A percentile compares a stretch with the other conserved stretches of the same genome.
Conservation (phyloP, 1,140 invertebrate species). For the Hyles vespertilio region DNA sequence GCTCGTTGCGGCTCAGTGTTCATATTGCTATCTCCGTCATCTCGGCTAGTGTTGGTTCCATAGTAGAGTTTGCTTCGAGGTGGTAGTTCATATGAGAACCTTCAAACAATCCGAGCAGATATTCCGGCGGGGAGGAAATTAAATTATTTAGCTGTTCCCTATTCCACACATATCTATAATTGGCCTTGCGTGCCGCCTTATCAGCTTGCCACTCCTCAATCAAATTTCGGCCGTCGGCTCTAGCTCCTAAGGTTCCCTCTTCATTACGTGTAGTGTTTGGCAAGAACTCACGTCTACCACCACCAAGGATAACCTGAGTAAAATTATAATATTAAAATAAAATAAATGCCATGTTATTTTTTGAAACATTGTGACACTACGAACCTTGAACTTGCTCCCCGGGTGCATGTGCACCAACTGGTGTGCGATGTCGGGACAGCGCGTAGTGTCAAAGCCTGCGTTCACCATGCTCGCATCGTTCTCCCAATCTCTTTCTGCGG, state of each 20-base stretch:
- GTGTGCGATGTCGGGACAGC: slow-evolving; percentile 82
- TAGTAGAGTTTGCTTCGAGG: slow-evolving; percentile 60
- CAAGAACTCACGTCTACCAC: slow-evolving; percentile 83
- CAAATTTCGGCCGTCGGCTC: slow-evolving; percentile 75
- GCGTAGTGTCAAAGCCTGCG: slow-evolving; percentile 20
- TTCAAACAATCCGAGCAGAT: slow-evolving; percentile 80
- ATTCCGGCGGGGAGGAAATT: slow-evolving; percentile 79
- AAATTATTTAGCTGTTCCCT: slow-evolving; percentile 78
- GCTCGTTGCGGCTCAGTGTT: slow-evolving; percentile 84
- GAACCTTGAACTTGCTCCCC: slow-evolving; percentile 77
- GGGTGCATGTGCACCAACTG: slow-evolving; percentile 69
- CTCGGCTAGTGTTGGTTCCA: slow-evolving; percentile 83
- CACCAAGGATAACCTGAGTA: slow-evolving; percentile 80
- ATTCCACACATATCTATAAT: slow-evolving; percentile 80
- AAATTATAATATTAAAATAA: neutral
- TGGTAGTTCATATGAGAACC: slow-evolving; percentile 54
- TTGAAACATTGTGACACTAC: slow-evolving; percentile 31
- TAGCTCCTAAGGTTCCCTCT: slow-evolving; percentile 79
- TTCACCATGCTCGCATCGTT: slow-evolving; percentile 13
- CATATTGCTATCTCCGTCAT: slow-evolving; percentile 88
- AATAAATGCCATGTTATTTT: too few relatives aligned
- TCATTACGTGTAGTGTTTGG: slow-evolving; percentile 77
- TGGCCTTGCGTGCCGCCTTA: slow-evolving; percentile 74
- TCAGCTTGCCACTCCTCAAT: slow-evolving; percentile 56
- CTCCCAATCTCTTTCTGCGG: slow-evolving; percentile 25